These are phyloP conservation scores for Jordanella pulchra DNA, from an alignment of 2,797 vertebrate species.

Conservation along the genomic window DNA sequence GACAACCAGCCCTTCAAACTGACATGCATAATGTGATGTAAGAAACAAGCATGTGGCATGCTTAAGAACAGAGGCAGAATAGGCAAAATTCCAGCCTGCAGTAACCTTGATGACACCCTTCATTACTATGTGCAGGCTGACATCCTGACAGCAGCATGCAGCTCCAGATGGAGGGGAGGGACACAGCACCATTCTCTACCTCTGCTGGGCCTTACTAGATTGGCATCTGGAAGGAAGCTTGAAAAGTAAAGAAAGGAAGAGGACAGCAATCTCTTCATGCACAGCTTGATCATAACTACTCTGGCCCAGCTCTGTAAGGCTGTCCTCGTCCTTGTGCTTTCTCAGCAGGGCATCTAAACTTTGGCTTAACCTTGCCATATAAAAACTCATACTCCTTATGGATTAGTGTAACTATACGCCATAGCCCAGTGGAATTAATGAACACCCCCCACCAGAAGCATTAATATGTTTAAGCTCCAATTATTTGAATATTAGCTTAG, in stretches of 20 bases:
- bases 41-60: constrained; percentile 35
- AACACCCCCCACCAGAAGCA: constrained; percentile 39
- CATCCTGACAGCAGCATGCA: constrained; percentile 77
- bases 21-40: constrained; percentile 42
- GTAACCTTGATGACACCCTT: constrained; percentile 86
- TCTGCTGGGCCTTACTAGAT: constrained; percentile 64
- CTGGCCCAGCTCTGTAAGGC: constrained; percentile 63
- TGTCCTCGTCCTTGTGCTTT: constrained; percentile 78
- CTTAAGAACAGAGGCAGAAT: constrained; percentile 28
- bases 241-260: constrained; percentile 38
- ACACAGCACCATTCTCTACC: constrained; percentile 62
- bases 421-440: constrained; percentile 20
- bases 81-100: constrained; percentile 73
- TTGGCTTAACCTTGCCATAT: constrained; percentile 68
- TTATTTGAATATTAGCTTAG: neutral
- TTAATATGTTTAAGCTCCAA: constrained; percentile 16
- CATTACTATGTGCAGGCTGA: constrained; percentile 80
- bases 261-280: constrained; percentile 41
- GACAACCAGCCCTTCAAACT: constrained; percentile 27
- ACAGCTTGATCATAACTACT: constrained; percentile 70
- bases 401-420: constrained; percentile 34
- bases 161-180: constrained; percentile 84
- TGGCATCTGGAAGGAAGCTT: constrained; percentile 61
- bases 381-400: constrained; percentile 50
- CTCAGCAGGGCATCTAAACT: constrained; percentile 70